Conservation (phyloP, 2,888 invertebrate species). For the Rhodophaea formosa region DNA sequence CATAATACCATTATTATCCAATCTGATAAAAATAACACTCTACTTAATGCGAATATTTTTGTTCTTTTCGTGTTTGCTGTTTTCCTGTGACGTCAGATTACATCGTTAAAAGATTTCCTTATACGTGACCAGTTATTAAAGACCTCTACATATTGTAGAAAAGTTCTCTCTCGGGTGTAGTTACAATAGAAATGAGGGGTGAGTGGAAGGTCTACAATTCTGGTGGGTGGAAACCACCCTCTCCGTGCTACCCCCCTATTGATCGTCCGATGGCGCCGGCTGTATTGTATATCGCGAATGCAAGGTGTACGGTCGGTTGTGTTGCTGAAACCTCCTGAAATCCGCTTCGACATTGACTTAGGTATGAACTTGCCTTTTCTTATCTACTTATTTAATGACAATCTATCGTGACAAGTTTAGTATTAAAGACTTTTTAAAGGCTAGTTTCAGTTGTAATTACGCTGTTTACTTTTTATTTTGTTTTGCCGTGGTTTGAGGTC, state of each 20-base stretch:
- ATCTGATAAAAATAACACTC: background rate
- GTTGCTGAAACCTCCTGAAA: constrained; percentile 19
- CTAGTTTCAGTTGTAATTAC: background rate
- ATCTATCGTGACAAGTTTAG: background rate
- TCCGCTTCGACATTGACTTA: background rate
- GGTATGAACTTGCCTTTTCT: background rate
- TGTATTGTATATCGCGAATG: constrained; percentile 42
- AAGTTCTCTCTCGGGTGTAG: background rate
- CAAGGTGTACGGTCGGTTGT: constrained; percentile 28
- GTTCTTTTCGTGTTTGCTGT: background rate
- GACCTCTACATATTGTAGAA: constrained; percentile 28
- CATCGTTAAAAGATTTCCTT: constrained; percentile 20
- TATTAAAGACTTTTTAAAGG: background rate
- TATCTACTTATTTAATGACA: background rate
- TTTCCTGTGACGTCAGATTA: constrained; percentile 17
- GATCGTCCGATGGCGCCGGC: constrained; percentile 52
- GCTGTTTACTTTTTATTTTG: background rate
- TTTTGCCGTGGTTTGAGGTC: background rate
- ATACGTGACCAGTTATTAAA: constrained; percentile 34
- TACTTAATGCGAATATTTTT: constrained; percentile 2
- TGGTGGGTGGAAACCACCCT: constrained; percentile 24
- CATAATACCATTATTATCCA: background rate
- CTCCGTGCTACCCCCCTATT: constrained; percentile 47
- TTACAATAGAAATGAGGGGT: constrained; percentile 18
- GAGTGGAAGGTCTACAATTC: constrained; percentile 27